Evolutionary conservation across 2,888 invertebrate genomes (phyloP).

Genomic region (Drosophila parthenogenetica): DNA sequence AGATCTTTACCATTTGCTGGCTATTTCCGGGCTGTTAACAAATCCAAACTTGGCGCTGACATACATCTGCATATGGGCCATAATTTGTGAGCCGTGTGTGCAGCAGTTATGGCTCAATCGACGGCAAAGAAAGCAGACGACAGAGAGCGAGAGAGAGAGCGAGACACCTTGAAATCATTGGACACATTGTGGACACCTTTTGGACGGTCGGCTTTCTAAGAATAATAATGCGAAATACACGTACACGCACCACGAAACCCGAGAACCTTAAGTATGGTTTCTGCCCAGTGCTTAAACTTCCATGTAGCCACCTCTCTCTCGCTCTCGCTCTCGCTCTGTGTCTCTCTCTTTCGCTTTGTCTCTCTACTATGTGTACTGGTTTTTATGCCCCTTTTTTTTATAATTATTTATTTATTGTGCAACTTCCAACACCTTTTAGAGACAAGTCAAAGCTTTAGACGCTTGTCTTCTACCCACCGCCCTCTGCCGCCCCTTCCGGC

Average conservation of each 20-base stretch:
- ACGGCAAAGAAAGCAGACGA: too few species aligned
- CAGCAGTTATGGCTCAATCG: slow-evolving; percentile 27
- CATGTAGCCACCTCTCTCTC: slow-evolving; percentile 64
- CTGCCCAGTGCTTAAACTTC: slow-evolving; percentile 81
- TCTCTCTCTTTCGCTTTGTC: slow-evolving; percentile 7
- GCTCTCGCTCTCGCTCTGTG: background rate
- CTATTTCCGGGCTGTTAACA: slow-evolving; percentile 4
- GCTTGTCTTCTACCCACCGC: slow-evolving; percentile 20
- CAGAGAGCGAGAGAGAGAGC: slow-evolving; percentile 11
- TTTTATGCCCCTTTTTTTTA: slow-evolving; percentile 64
- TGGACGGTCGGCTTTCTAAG: slow-evolving; percentile 82
- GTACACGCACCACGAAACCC: slow-evolving; percentile 80
- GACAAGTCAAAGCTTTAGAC: slow-evolving; percentile 79
- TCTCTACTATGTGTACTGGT: slow-evolving; percentile 27
- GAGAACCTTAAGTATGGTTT: slow-evolving; percentile 81
- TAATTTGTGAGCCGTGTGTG: slow-evolving; percentile 14
- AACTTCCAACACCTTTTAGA: slow-evolving; percentile 84
- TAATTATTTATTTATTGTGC: slow-evolving; percentile 84
- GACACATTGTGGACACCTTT: slow-evolving; percentile 81
- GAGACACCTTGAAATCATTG: slow-evolving; percentile 71
- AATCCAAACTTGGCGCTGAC: slow-evolving; percentile 9
- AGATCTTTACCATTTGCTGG: background rate
- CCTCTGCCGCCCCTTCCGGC: background rate
- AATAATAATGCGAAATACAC: slow-evolving; percentile 81
- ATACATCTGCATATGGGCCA: slow-evolving; percentile 27